phyloP scores from a whole-genome alignment of 1,140 invertebrate genomes.

The Goniozus legneri region DNA sequence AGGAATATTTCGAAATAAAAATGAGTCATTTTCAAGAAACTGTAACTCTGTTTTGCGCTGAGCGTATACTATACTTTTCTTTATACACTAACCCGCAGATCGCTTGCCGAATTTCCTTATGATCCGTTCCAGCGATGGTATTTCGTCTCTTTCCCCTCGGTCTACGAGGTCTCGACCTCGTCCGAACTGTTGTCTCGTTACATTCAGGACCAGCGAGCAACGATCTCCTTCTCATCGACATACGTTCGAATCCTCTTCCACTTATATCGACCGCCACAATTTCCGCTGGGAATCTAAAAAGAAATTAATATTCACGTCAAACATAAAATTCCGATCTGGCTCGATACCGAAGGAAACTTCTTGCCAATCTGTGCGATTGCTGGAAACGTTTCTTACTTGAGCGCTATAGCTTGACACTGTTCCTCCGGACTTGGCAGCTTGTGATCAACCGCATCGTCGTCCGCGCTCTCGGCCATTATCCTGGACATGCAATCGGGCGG shows the following conservation, averaged over 20 bases:
- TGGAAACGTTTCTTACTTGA: slow-evolving; percentile 76
- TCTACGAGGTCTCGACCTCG: slow-evolving; percentile 70
- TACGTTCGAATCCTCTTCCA: slow-evolving; percentile 79
- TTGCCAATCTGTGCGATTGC: too few relatives aligned
- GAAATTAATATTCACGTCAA: not conserved
- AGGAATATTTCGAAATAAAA: too few relatives aligned
- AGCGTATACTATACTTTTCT: too few relatives aligned
- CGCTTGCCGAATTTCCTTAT: slow-evolving; percentile 79
- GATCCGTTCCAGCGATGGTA: slow-evolving; percentile 84
- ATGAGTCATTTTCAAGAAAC: too few relatives aligned
- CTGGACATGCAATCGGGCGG: slow-evolving; percentile 68
- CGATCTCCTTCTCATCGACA: slow-evolving; percentile 79
- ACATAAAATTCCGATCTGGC: too few relatives aligned
- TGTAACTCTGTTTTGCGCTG: too few relatives aligned
- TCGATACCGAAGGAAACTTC: too few relatives aligned
- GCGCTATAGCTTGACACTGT: slow-evolving; percentile 72
- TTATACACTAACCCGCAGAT: too few relatives aligned
- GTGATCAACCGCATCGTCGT: slow-evolving; percentile 74
- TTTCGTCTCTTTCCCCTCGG: slow-evolving; percentile 79
- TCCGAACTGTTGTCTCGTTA: slow-evolving; percentile 62
- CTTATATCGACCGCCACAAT: slow-evolving; percentile 83
- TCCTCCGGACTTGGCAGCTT: slow-evolving; percentile 79
- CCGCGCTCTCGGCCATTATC: slow-evolving; percentile 52
- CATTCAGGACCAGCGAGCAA: slow-evolving; percentile 54
- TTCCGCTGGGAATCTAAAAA: slow-evolving; percentile 75